Evolutionary conservation across 2,113 vertebrate species (phyloP).

Genomic region (Anolis carolinensis): DNA sequence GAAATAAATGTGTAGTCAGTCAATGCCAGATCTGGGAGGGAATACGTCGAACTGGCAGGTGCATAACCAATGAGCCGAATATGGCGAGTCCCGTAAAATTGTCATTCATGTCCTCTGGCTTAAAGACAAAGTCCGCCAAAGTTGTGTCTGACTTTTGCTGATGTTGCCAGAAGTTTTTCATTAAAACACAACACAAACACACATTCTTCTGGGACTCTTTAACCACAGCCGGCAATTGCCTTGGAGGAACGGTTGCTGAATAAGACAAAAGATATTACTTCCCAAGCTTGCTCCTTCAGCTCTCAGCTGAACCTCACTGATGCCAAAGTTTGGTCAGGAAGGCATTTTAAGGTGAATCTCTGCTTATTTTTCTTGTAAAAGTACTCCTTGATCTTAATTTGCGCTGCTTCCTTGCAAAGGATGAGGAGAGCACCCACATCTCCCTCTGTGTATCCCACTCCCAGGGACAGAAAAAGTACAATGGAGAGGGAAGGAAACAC

Average conservation of each 20-base stretch:
- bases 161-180: background rate
- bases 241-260: slow-evolving; percentile 52
- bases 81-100: too few relatives aligned
- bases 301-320: slow-evolving; percentile 68
- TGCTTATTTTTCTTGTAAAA: slow-evolving; percentile 60
- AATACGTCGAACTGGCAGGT: background rate
- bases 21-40: too few relatives aligned
- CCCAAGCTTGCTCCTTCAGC: slow-evolving; percentile 65
- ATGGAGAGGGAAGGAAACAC: too few relatives aligned
- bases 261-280: slow-evolving; percentile 47
- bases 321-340: slow-evolving; percentile 63
- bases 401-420: slow-evolving; percentile 54
- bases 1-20: background rate
- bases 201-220: slow-evolving; percentile 36
- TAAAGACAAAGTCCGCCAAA: background rate
- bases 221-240: slow-evolving; percentile 32
- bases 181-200: background rate
- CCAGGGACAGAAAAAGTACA: background rate
- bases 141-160: background rate
- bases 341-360: slow-evolving; percentile 58
- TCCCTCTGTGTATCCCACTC: too few relatives aligned
- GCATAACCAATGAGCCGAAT: background rate
- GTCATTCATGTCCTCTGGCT: background rate
- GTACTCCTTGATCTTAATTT: slow-evolving; percentile 59
- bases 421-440: slow-evolving; percentile 24